Base-by-base conservation (phyloP, 2,797 vertebrate species). In the Phyllotis vaccarum region DNA sequence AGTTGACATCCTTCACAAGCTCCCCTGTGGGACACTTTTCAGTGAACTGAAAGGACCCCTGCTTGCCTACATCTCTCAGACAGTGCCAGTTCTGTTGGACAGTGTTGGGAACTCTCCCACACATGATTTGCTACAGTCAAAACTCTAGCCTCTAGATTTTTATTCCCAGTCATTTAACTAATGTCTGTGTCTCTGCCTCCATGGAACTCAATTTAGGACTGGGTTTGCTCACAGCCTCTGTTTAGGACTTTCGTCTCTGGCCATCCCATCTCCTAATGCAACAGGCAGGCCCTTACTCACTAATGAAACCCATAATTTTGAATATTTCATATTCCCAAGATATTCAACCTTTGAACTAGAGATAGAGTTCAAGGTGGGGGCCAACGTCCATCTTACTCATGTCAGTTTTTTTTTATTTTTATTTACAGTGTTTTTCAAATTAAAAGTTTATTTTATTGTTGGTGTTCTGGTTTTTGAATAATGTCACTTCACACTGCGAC, bases 41-140 rank as follows among this genome's bases (percentile, higher is more conserved):
- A 40, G 2, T 21, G 54, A 37, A 31, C 14, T 43, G 64, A 17
- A 52, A 46, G n/a, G 64, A 2, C n/a, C 52, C 17, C 62, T 72
- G 24, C 34, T 85, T 1, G 0, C 87, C 72, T 43, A 17, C 49
- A 62, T 94, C 27, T 24, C 76, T 75, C 3, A 22, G 62, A 49
- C 12, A 31, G 11, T 34, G 3, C 52, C 58, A n/a, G 9, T 80
- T 92, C 31, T 31, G 9, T 74, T 56, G 40, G 46, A 22, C 31
- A 86, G 64, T 49, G 74, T 92, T 46, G 19, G 83, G 81, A 70
- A 89, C 78, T 19, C 52, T 86, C 68, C 75, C 56, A 43, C 49
- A 86, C 37, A 24, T 92, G 62, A 92, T 86, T 74, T 79, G 21
- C 60, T 68, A 78, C 85, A 89, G 79, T 92, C 31, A 60, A 93